Evolutionary conservation across 2,888 invertebrate species (phyloP).

Genomic region (Thelaira solivaga): DNA sequence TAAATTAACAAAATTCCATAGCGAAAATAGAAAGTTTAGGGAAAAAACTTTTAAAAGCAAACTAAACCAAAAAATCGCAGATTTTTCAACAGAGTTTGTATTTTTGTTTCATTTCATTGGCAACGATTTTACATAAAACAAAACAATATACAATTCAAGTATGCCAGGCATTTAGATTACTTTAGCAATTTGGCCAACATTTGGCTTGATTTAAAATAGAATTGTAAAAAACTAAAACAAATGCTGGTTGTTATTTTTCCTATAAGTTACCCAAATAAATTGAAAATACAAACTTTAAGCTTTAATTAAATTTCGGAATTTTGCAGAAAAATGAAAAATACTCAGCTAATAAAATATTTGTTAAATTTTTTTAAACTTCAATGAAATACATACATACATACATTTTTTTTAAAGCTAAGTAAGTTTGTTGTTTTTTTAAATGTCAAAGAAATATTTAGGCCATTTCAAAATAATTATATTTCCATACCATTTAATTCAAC

Average conservation of each 20-base stretch:
- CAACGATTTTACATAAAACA: neutral
- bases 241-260: too few species aligned
- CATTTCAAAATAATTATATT: slow-evolving; percentile 39
- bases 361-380: too few species aligned
- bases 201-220: slow-evolving; percentile 15
- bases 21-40: slow-evolving; percentile 34
- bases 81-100: neutral
- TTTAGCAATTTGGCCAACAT: slow-evolving; percentile 43
- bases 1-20: slow-evolving; percentile 46
- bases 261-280: neutral
- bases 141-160: slow-evolving; percentile 3
- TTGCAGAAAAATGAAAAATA: too few species aligned
- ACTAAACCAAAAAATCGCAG: neutral
- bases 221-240: slow-evolving; percentile 1
- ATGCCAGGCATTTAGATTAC: slow-evolving; percentile 49
- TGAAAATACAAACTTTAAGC: too few species aligned
- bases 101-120: too few species aligned
- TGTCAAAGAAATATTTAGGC: neutral
- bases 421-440: slow-evolving; percentile 14
- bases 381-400: too few species aligned
- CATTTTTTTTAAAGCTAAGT: neutral
- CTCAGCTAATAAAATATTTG: too few species aligned
- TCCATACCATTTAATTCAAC: slow-evolving; percentile 50
- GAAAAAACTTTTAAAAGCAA: neutral
- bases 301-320: too few species aligned